phyloP scores from a whole-genome alignment of 2,797 vertebrate genomes.

The Odontamblyopus rebecca region DNA sequence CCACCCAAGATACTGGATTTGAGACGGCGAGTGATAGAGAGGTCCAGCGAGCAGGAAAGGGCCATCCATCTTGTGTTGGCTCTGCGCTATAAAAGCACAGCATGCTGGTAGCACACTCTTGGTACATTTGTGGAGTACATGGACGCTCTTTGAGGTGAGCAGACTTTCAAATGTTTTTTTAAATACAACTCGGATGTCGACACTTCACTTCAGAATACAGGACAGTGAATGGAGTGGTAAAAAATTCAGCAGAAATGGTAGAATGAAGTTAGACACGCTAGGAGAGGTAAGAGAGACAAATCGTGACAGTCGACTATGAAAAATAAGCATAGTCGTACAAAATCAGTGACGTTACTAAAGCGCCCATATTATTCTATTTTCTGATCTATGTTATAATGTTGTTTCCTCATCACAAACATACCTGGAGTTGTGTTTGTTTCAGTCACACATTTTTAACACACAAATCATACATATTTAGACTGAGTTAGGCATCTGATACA shows the following conservation, averaged over 20 bases:
- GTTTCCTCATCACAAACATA: too few relatives aligned
- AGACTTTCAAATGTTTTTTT: neutral
- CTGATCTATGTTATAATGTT: too few relatives aligned
- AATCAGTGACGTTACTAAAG: too few relatives aligned
- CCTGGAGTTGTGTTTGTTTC: too few relatives aligned
- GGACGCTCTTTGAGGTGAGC: constrained; percentile 8
- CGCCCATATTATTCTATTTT: too few relatives aligned
- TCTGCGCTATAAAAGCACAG: neutral
- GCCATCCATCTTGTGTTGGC: constrained; percentile 14
- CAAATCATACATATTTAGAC: too few relatives aligned
- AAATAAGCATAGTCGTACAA: too few relatives aligned
- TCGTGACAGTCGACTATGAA: too few relatives aligned
- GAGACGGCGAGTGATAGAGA: constrained; percentile 20
- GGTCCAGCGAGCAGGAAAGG: constrained; percentile 16
- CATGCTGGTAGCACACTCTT: neutral
- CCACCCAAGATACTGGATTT: constrained; percentile 8
- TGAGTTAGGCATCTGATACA: too few relatives aligned
- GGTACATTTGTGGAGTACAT: constrained; percentile 1
- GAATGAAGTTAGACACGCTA: neutral
- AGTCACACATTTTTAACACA: too few relatives aligned
- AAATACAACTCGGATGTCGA: constrained; percentile 2
- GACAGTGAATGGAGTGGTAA: neutral
- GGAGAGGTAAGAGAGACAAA: too few relatives aligned
- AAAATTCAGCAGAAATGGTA: neutral
- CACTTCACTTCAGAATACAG: neutral